Evolutionary conservation across 2,797 vertebrate genomes (phyloP), one percentile per base, ranked within the genome.

Genomic region (Lepus oiostolus): DNA sequence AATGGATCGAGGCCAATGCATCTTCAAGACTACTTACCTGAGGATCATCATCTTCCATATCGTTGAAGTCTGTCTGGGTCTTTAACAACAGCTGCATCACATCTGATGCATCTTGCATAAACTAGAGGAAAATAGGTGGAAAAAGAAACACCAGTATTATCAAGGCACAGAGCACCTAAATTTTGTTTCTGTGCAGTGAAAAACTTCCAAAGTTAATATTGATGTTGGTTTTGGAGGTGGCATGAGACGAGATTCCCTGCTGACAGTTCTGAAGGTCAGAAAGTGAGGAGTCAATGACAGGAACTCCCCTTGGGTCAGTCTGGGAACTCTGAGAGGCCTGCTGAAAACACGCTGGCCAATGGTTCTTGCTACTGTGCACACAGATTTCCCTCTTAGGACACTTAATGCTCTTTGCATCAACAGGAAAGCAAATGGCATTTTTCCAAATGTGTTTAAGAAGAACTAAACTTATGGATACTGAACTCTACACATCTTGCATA

Each of bases 81-180:
- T 99, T 99, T 93, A 99, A 65, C 52, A 99, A 98, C 5, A 99
- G 98, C 96, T 99, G 99, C 99, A 99, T 99, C 96, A 99, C 99
- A 38, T 99, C 99, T 0, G 99, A 99, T 8, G 99, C 99, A 26
- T 99, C 99, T n/a, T 99, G 99, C 99, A 99, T 99, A 97, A 99
- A 99, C 99, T 99, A 96, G 60, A 97, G n/a, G 0, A 93, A 42
- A 77, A 91, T 19, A 90, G 2, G 65, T 28, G 19, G 17, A 58
- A 42, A 75, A 50, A 72, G 16, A 4, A 47, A 35, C 52, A 91
- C 1, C 26, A n/a, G 26, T 7, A n/a, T 81, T 26, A 83, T 2
- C 35, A 11, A 11, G 42, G 28, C 35, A 16, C 6, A 12, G 71
- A 58, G 19, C 32, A 88, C 13, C 9, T 60, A 63, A 38, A n/a